Conservation (phyloP, 1,140 invertebrate species). For the Pogonognathellus flavescens region DNA sequence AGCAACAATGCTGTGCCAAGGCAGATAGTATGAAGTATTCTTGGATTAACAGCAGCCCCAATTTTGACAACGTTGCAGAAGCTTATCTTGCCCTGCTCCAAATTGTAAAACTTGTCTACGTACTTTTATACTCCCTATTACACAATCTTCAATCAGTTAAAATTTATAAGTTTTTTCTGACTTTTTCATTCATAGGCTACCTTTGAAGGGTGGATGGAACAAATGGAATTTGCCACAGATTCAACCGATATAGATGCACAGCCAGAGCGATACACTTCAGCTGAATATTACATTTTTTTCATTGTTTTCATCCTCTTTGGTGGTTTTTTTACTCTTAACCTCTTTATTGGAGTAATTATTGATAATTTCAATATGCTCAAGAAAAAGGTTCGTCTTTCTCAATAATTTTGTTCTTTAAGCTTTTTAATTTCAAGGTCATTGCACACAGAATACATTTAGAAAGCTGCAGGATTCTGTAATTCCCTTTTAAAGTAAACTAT, state of each 20-base stretch:
- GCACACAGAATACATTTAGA: background rate
- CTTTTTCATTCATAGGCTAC: constrained; percentile 81
- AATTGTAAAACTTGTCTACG: constrained; percentile 63
- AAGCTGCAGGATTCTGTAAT: no score
- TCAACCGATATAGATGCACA: constrained; percentile 87
- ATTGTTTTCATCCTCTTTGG: constrained; percentile 94
- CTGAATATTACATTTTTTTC: constrained; percentile 91
- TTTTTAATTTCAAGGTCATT: background rate
- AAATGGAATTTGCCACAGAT: constrained; percentile 92
- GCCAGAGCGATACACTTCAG: constrained; percentile 85
- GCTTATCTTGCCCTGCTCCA: constrained; percentile 80
- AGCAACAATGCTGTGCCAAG: constrained; percentile 72
- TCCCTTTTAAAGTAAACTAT: no score
- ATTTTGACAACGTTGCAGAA: constrained; percentile 91
- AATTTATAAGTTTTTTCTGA: no score
- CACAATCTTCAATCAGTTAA: no score
- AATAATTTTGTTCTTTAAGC: background rate
- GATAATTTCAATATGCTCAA: constrained; percentile 95
- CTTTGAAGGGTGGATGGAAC: constrained; percentile 95
- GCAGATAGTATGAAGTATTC: constrained; percentile 84
- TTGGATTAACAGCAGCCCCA: constrained; percentile 92
- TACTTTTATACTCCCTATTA: no score
- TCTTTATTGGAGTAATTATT: constrained; percentile 94
- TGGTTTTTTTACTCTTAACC: constrained; percentile 91
- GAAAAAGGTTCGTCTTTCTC: constrained; percentile 80